Evolutionary conservation across 2,113 vertebrate genomes (phyloP).

Genomic region (Pseudorectes ferrugineus): DNA sequence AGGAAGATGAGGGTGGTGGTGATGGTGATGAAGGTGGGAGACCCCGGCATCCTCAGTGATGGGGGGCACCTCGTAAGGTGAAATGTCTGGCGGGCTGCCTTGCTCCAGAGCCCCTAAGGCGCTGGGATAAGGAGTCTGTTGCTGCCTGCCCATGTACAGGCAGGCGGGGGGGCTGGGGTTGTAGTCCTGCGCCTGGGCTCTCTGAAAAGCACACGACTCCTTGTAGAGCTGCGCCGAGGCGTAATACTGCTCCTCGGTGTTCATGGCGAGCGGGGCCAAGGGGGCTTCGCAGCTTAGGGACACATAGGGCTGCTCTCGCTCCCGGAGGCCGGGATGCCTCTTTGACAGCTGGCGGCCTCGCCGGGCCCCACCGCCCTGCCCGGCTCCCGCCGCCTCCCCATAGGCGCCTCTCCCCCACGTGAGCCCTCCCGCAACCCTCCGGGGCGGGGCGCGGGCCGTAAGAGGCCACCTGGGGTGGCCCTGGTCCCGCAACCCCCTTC

Average conservation of each 20-base stretch:
- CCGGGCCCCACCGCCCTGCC: not conserved
- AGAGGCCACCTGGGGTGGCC: conserved; percentile 20
- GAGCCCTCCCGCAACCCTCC: conserved; percentile 45
- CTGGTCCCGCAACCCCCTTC: not conserved
- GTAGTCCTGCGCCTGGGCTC: conserved; percentile 83
- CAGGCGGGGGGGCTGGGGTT: conserved; percentile 87
- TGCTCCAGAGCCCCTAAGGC: conserved; percentile 80
- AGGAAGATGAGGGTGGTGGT: conserved; percentile 72
- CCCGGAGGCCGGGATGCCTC: not conserved
- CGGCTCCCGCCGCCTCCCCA: conserved; percentile 31
- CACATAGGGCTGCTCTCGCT: conserved; percentile 4
- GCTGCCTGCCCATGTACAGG: conserved; percentile 90
- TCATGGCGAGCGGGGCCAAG: conserved; percentile 78
- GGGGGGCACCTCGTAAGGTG: conserved; percentile 81
- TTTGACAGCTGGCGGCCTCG: conserved; percentile 72
- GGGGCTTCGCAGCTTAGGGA: conserved; percentile 17
- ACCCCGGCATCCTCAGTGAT: conserved; percentile 82
- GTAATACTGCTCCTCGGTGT: conserved; percentile 90
- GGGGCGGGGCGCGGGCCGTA: conserved; percentile 41
- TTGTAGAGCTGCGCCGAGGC: conserved; percentile 87
- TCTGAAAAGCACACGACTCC: conserved; percentile 90
- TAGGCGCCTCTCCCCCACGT: conserved; percentile 73
- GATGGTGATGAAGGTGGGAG: conserved; percentile 80
- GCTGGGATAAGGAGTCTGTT: conserved; percentile 64
- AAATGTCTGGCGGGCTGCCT: conserved; percentile 82